A percentile compares a stretch with the other conserved stretches of the same genome.
phyloP scores from a whole-genome alignment of 2,888 invertebrate species.

The Caradrina kadenii region DNA sequence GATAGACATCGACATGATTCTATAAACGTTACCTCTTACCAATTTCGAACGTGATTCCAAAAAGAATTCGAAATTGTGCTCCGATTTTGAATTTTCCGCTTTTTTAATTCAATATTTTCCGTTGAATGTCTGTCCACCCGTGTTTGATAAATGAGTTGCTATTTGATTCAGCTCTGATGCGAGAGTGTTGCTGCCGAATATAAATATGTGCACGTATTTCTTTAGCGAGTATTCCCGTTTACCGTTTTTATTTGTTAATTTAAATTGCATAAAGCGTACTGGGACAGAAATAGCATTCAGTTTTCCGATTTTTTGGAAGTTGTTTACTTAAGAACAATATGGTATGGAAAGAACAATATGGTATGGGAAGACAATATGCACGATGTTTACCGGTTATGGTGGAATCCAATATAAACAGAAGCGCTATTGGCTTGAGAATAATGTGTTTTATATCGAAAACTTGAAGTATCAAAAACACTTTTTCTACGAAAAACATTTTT shows the following conservation, averaged over 20 bases:
- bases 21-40: conserved; percentile 34
- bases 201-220: conserved; percentile 14
- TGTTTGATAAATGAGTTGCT: conserved; percentile 48
- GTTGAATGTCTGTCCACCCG: conserved; percentile 27
- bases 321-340: neutral
- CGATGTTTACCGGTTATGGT: neutral
- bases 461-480: neutral
- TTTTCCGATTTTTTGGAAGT: neutral
- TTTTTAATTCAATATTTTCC: conserved; percentile 47
- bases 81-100: conserved; percentile 40
- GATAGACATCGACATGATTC: conserved; percentile 45
- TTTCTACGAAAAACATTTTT: conserved; percentile 42
- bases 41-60: conserved; percentile 32
- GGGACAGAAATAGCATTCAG: neutral
- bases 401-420: neutral
- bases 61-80: conserved; percentile 43
- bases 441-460: neutral
- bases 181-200: conserved; percentile 15
- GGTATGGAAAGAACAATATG: conserved; percentile 3
- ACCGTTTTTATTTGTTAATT: conserved; percentile 19
- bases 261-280: conserved; percentile 8
- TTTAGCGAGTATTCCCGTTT: conserved; percentile 9
- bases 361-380: conserved; percentile 7
- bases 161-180: conserved; percentile 29
- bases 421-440: neutral